Evolutionary conservation across 2,888 invertebrate genomes (phyloP).

Genomic region (Branchipolynoe longqiensis): DNA sequence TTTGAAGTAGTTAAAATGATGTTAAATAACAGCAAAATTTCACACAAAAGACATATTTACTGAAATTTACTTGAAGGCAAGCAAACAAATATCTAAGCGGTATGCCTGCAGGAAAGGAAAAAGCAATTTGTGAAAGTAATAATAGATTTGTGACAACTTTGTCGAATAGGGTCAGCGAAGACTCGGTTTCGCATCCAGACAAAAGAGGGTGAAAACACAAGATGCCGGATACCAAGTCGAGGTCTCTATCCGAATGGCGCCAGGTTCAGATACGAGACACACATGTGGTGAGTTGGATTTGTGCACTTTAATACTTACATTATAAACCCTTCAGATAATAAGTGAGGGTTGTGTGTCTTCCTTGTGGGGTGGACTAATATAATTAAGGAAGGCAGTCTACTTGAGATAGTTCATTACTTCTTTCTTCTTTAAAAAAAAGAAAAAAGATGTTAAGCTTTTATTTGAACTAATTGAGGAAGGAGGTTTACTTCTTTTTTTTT

Average conservation of each 20-base stretch:
- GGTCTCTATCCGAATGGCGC: conserved; percentile 5
- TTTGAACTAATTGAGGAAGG: no score
- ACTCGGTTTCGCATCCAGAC: neutral
- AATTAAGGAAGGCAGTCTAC: no score
- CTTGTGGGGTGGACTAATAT: no score
- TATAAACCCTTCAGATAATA: no score
- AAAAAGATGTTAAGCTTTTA: no score
- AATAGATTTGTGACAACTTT: neutral
- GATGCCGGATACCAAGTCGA: neutral
- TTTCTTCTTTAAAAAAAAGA: no score
- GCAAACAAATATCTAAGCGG: neutral
- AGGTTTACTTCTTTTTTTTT: no score
- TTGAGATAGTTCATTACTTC: no score
- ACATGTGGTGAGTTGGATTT: conserved; percentile 18
- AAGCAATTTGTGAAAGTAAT: neutral
- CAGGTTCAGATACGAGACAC: neutral
- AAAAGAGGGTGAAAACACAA: neutral
- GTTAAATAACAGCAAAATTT: neutral
- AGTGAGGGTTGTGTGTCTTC: no score
- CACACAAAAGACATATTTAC: neutral
- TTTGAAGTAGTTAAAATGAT: neutral
- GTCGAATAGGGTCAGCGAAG: neutral
- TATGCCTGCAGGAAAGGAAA: neutral
- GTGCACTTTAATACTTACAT: no score
- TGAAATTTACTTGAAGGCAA: neutral